A percentile compares a stretch with the other conserved stretches of the same genome.
phyloP scores from a whole-genome alignment of 2,797 vertebrate species.

The Rhyacichthys aspro region DNA sequence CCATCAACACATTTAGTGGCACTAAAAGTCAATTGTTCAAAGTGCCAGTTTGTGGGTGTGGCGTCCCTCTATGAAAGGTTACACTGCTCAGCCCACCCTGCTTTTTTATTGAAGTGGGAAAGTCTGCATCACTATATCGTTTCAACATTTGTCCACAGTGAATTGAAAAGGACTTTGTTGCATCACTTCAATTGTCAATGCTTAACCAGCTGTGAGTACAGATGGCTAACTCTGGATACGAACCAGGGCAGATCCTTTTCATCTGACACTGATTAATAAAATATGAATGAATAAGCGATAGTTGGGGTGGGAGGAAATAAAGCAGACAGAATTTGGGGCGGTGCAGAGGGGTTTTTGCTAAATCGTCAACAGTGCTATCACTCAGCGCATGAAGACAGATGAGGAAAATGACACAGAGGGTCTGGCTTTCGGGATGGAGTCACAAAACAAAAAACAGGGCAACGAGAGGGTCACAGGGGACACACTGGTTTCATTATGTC shows the following conservation, averaged over 20 bases:
- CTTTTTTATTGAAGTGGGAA: conserved; percentile 9
- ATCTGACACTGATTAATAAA: conserved; percentile 56
- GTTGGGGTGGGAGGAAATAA: conserved; percentile 24
- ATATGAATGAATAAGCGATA: conserved; percentile 28
- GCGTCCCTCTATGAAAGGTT: conserved; percentile 3
- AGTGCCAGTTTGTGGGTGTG: conserved; percentile 1
- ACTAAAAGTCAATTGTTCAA: neutral
- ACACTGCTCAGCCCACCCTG: conserved; percentile 8
- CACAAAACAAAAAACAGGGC: conserved; percentile 43
- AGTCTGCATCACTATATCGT: conserved; percentile 3
- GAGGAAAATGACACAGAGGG: conserved; percentile 31
- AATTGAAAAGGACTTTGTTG: conserved; percentile 18
- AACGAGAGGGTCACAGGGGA: conserved; percentile 42
- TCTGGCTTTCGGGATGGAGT: conserved; percentile 52
- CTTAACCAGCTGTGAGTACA: conserved; percentile 34
- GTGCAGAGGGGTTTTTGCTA: conserved; percentile 43
- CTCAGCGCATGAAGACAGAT: conserved; percentile 42
- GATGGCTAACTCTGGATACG: conserved; percentile 22
- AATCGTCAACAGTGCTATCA: conserved; percentile 40
- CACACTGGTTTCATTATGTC: conserved; percentile 15
- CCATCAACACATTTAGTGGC: neutral
- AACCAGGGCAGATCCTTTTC: conserved; percentile 31
- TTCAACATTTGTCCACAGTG: conserved; percentile 12
- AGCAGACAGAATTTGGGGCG: conserved; percentile 17
- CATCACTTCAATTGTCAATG: conserved; percentile 30